phyloP scores from a whole-genome alignment of 2,888 invertebrate genomes.

The Thera obeliscata region DNA sequence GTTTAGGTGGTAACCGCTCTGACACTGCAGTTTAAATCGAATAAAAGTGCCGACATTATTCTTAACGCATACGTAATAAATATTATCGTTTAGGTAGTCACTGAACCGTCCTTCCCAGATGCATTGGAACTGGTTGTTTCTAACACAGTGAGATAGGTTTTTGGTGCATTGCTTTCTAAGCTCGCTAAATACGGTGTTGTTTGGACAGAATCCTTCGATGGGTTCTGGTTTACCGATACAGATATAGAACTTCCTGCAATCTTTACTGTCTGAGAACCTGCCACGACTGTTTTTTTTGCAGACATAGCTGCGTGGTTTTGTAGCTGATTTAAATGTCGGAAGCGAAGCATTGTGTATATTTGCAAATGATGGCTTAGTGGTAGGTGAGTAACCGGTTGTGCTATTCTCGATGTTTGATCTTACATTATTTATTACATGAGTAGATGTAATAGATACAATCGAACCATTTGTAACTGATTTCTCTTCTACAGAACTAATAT shows the following conservation, averaged over 20 bases:
- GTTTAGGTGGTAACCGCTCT: conserved; percentile 63
- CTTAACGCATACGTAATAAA: conserved; percentile 74
- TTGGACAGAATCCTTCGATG: conserved; percentile 65
- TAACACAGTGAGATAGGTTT: conserved; percentile 75
- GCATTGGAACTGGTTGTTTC: conserved; percentile 79
- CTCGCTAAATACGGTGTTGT: conserved; percentile 74
- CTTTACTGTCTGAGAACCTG: conserved; percentile 71
- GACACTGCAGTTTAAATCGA: conserved; percentile 71
- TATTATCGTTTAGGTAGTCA: conserved; percentile 63
- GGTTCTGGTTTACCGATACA: conserved; percentile 68
- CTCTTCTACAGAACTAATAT: background rate
- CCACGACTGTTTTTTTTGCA: conserved; percentile 65
- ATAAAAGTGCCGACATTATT: conserved; percentile 52
- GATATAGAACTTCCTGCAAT: conserved; percentile 81
- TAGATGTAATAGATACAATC: conserved; percentile 10
- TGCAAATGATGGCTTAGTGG: conserved; percentile 24
- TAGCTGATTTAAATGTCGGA: conserved; percentile 20
- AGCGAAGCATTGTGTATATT: conserved; percentile 25
- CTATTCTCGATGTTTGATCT: conserved; percentile 28
- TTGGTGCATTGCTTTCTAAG: conserved; percentile 75
- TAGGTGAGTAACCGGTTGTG: conserved; percentile 23
- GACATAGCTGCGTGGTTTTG: conserved; percentile 38
- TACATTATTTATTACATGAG: conserved; percentile 23
- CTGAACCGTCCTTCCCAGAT: conserved; percentile 68
- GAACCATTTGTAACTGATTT: conserved; percentile 18